Base-by-base conservation (phyloP, 2,888 invertebrate genomes). In the Cylindroiulus punctatus region DNA sequence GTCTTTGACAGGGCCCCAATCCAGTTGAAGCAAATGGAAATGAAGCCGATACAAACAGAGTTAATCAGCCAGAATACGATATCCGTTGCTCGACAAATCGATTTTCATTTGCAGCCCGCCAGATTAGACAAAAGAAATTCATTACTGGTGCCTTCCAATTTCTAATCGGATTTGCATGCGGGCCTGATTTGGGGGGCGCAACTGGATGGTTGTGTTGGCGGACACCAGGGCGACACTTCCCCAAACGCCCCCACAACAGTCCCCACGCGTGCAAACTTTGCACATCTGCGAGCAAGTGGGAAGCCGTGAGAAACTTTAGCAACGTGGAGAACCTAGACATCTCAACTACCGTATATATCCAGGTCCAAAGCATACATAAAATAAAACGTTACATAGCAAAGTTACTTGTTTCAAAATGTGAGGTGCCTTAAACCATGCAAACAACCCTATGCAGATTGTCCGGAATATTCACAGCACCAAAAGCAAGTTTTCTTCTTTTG, bases 121-220 rank as follows among this genome's bases (percentile, higher is more conserved):
- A 57, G 52, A 57, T 57, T 57, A 57, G 52, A 57, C 52, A 57
- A 57, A 57, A 57, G 52, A 57, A 57, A 57, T 57, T 57, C 52
- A 57, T 57, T 57, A 57, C 52, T 57, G 52, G n/a, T 57, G 52
- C 52, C 52, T n/a, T 57, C 2, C 52, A 19, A 57, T 57, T 57
- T 57, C 52, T 57, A 57, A 57, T 57, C 52, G 52, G 52, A 57
- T 57, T 57, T 57, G 52, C 52, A 57, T 57, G 52, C n/a, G 52
- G 52, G 52, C 52, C n/a, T 57, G 52, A 52, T 17, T 52, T 52
- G 12, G 14, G 12, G 47, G 17, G 3, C 52, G 52, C 52, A 57
- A 17, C 17, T 57, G 52, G 2, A 8, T n/a, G n/a, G n/a, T 57
- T 57, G 52, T n/a, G 19, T 57, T n/a, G 52, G 19, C 5, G 52